Base-by-base conservation (phyloP, 1,140 invertebrate species). In the Cotesia vestalis region DNA sequence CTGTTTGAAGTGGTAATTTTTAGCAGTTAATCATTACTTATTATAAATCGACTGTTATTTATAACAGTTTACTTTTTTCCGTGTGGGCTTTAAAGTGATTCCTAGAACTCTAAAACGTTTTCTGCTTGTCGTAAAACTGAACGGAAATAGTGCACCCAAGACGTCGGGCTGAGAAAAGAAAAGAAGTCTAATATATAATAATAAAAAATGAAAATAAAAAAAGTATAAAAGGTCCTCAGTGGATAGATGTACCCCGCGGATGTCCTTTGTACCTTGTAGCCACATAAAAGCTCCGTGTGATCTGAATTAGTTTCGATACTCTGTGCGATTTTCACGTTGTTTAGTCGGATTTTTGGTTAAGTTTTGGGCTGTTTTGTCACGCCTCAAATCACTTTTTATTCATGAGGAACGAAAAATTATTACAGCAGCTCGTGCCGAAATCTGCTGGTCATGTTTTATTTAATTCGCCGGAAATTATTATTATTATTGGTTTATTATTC, bases 251-350 rank as follows among this genome's bases (percentile, higher is more conserved):
- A 27, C 60, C 34, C 60, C 17, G 17, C 17, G 60, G 34, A 36
- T 14, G 20, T 12, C 20, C 34, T 61, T 61, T 14, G 20, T 11
- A 14, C 20, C n/a, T 4, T 11, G 40, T 6, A 46, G 6, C 40
- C 40, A 46, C 40, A 61, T 36, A 61, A 61, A 61, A 61, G 34
- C 4, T 20, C 34, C 60, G 20, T 61, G 34, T 61, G 60, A 61
- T 61, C 12, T 61, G 34, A 61, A 61, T 61, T 61, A 20, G 60
- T 61, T 61, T 61, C 60, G 60, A 61, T 34, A 61, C 60, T 59
- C 27, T 61, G 17, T 27, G 34, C 60, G 12, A 61, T 61, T 61
- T 61, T 20, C 20, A 20, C 17, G 60, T 61, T 27, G 20, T 61
- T 61, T 61, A 17, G 17, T 27, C 12, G 9, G 11, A 61, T 61